Base-by-base conservation (phyloP, 2,113 vertebrate species). In the Cyprinodon variegatus region DNA sequence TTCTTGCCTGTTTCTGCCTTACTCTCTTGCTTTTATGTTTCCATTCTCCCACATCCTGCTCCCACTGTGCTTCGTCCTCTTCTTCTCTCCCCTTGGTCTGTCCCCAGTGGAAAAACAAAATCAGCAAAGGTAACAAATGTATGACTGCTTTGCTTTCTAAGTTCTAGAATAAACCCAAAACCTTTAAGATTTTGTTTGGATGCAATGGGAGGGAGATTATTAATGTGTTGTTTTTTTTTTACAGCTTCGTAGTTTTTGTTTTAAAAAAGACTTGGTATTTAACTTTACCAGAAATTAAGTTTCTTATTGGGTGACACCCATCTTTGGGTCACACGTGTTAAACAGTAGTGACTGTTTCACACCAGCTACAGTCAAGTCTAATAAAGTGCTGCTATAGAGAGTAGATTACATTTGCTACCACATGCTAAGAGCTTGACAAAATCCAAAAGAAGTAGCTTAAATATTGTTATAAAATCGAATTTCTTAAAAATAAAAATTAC, bases 31-130 rank as follows among this genome's bases (percentile, higher is more conserved):
- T 73, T 59, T 50, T 82, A 60, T 88, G 70, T 78, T 66, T 87
- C 57, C 81, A 50, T 64, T 50, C 65, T 53, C 62, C 61, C 38
- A 60, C 69, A 64, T 60, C 81, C 82, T 46, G 73, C 68, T 73
- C 81, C 61, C 76, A 65, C 73, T 81, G 64, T 9, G 45, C 87
- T 80, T 76, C 72, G 57, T 79, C 84, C 79, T 86, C 77, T 74
- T 74, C 74, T 83, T 83, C 77, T 84, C 65, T 84, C 84, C 77
- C 83, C 80, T 88, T 13, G 70, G 78, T 92, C 88, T 91, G 76
- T 88, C 82, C 87, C 76, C 86, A 90, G 82, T 80, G 89, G 92
- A 85, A 87, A 85, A 79, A 81, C 6, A 89, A 91, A 85, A 93
- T 73, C 88, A 45, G 60, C 46, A 60, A 91, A 93, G 92, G 90